Conservation (phyloP, 2,888 invertebrate species). For the Eumerus sabulonum region DNA sequence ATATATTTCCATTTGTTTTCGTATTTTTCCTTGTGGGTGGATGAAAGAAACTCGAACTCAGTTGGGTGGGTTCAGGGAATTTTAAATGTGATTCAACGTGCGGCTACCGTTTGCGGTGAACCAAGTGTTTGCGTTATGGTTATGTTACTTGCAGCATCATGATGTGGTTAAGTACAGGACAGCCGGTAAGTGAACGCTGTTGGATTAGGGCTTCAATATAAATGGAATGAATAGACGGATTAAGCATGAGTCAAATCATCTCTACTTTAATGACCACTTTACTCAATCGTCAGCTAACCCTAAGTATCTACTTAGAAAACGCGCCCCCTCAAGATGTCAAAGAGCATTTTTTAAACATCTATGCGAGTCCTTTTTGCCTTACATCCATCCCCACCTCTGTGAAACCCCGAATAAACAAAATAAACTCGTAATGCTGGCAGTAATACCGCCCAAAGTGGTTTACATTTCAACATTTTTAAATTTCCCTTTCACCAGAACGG, state of each 20-base stretch:
- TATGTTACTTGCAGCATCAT: conserved; percentile 28
- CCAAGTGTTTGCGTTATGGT: conserved; percentile 60
- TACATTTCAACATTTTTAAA: conserved; percentile 56
- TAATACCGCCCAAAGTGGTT: conserved; percentile 53
- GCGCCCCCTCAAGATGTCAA: conserved; percentile 15
- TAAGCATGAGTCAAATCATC: too few species aligned
- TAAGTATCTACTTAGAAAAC: conserved; percentile 20
- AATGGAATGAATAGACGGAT: too few species aligned
- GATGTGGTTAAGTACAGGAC: not conserved
- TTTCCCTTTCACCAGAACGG: conserved; percentile 55
- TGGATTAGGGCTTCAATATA: too few species aligned
- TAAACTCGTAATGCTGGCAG: too few species aligned
- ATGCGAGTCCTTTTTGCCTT: too few species aligned
- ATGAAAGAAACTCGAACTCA: conserved; percentile 20
- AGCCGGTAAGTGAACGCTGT: too few species aligned
- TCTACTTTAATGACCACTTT: not conserved
- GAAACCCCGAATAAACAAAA: too few species aligned
- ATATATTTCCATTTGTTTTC: conserved; percentile 9
- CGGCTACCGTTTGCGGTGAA: conserved; percentile 44
- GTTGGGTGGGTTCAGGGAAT: conserved; percentile 1
- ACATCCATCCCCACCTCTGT: too few species aligned
- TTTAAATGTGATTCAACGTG: conserved; percentile 43
- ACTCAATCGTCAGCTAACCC: conserved; percentile 4
- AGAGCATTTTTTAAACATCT: not conserved
- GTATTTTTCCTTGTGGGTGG: conserved; percentile 4